Percentiles rank a stretch among this genome's conserved stretches.
These are phyloP conservation scores for Lepus europaeus DNA, from an alignment of 2,113 vertebrate species.

Conservation along the genomic window DNA sequence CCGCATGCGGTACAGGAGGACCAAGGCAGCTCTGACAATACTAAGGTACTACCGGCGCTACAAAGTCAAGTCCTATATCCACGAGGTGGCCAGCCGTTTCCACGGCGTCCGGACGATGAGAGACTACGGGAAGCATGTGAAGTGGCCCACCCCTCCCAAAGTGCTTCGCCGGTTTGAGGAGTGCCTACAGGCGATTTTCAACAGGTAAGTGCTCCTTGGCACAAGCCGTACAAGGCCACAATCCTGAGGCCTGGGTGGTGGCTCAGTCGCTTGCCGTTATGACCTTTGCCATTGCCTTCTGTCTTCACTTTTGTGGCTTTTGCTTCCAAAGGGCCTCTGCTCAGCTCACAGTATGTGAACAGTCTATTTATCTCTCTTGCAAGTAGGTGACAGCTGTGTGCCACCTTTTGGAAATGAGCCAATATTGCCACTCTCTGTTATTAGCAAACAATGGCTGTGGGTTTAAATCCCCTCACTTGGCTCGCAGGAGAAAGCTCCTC, in stretches of 20 bases:
- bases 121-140: conserved; percentile 92
- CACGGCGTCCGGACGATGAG: conserved; percentile 90
- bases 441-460: background rate
- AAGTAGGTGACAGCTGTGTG: background rate
- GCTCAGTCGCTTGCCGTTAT: background rate
- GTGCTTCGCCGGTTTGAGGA: conserved; percentile 95
- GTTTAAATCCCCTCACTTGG: background rate
- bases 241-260: background rate
- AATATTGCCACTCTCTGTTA: background rate
- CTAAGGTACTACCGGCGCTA: conserved; percentile 93
- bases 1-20: conserved; percentile 93
- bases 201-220: conserved; percentile 89
- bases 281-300: background rate
- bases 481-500: background rate
- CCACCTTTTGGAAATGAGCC: conserved; percentile 15
- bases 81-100: conserved; percentile 92
- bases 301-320: conserved; percentile 22
- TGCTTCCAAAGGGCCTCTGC: background rate
- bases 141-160: conserved; percentile 95
- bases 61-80: conserved; percentile 96
- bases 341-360: background rate
- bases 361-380: background rate
- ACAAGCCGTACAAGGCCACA: background rate
- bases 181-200: conserved; percentile 91
- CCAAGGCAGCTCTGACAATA: conserved; percentile 92